phyloP scores from a whole-genome alignment of 2,797 vertebrate species.

The Semaprochilodus insignis region DNA sequence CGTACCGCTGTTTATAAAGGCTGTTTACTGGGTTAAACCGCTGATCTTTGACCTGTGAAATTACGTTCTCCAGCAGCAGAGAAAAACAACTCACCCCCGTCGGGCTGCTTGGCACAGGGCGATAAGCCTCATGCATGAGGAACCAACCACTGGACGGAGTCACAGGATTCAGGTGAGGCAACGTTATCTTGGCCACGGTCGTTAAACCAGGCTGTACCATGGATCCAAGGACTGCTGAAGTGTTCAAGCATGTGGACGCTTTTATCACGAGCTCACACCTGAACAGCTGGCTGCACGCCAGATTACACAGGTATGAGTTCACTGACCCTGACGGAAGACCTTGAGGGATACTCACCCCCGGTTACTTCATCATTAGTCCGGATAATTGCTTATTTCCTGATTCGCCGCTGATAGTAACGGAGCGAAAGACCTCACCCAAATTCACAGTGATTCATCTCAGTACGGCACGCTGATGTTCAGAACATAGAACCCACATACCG shows the following conservation, averaged over 20 bases:
- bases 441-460: background rate
- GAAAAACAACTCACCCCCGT: slow-evolving; percentile 78
- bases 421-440: background rate
- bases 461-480: background rate
- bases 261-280: slow-evolving; percentile 75
- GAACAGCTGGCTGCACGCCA: slow-evolving; percentile 61
- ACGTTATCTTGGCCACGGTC: slow-evolving; percentile 84
- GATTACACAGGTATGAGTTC: slow-evolving; percentile 51
- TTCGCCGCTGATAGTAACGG: background rate
- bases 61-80: slow-evolving; percentile 73
- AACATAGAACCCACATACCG: too few species aligned
- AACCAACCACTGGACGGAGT: slow-evolving; percentile 67
- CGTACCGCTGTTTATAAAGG: slow-evolving; percentile 82
- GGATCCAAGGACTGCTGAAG: slow-evolving; percentile 87
- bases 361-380: background rate
- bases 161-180: slow-evolving; percentile 63
- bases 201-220: slow-evolving; percentile 92
- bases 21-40: slow-evolving; percentile 50
- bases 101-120: slow-evolving; percentile 71
- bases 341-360: slow-evolving; percentile 20
- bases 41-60: slow-evolving; percentile 86
- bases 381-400: background rate
- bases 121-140: slow-evolving; percentile 89
- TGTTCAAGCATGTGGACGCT: slow-evolving; percentile 64
- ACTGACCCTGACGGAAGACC: slow-evolving; percentile 65